Evolutionary conservation across 2,888 invertebrate species (phyloP), one percentile per base, ranked within the genome.

Genomic region (Cantharis lateralis): DNA sequence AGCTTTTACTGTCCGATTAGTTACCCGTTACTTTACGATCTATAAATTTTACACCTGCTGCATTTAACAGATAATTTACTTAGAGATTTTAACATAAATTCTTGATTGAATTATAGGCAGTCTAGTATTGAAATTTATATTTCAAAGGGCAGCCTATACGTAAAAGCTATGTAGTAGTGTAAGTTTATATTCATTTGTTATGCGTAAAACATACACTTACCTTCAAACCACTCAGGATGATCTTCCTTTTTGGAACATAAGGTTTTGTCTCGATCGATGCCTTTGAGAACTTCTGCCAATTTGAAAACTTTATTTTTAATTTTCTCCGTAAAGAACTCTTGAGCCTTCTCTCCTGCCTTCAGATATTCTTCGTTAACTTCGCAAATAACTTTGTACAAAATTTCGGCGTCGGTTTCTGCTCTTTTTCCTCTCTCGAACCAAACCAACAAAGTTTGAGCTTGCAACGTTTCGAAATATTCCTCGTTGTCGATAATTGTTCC

Each of bases 161-260:
- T 48, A 9, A 7, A 48, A 48, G 48, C 48, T n/a, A 7, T 48
- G 48, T 48, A 13, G 48, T n/a, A 48, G 48, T 48, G 48, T 48
- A n/a, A n/a, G 48, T 48, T 48, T 48, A 48, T n/a, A 7, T n/a
- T 48, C 7, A 48, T 48, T n/a, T 48, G 48, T 48, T n/a, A 48
- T 48, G 48, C 48, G 48, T 48, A 48, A 48, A n/a, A 48, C 48
- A n/a, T 48, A 48, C 48, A 77, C 81, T 81, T 90, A 89, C 95
- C 95, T 89, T 91, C 90, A 88, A 96, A 96, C 96, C 96, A 96
- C 78, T 92, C 93, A 0, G 93, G 92, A 87, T 96, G 94, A 78
- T 94, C 93, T 10, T 90, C 89, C 79, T 91, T 90, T 64, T 90
- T 90, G 83, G 93, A 93, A 24, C 92, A 89, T 70, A 85, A 76